These are phyloP conservation scores for Drosophila borborema DNA, from an alignment of 2,888 invertebrate species.

Conservation along the genomic window DNA sequence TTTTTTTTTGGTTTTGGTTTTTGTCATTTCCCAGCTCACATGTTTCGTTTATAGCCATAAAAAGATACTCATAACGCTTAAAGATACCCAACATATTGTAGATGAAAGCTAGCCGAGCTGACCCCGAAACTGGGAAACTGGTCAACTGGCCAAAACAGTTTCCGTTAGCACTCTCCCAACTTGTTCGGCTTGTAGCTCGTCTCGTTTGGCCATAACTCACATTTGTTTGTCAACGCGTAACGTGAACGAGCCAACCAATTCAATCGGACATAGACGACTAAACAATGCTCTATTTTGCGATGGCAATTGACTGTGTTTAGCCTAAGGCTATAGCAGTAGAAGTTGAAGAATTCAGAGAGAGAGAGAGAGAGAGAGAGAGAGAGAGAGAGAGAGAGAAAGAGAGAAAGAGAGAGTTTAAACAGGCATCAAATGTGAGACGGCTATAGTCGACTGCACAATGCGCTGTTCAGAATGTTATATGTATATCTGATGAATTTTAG, in stretches of 20 bases:
- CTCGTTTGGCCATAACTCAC: conserved; percentile 54
- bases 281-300: not conserved
- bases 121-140: conserved; percentile 54
- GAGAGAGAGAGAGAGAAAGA: no score
- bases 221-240: conserved; percentile 5
- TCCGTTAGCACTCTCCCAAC: conserved; percentile 65
- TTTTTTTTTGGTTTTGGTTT: not conserved
- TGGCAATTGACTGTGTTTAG: not conserved
- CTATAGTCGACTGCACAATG: not conserved
- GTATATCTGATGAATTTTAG: no score
- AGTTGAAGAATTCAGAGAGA: not conserved
- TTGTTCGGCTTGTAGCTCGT: conserved; percentile 56
- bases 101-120: conserved; percentile 74
- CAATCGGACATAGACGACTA: not conserved
- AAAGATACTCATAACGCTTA: conserved; percentile 50
- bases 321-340: not conserved
- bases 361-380: no score
- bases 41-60: conserved; percentile 68
- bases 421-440: no score
- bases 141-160: conserved; percentile 57
- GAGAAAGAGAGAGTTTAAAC: no score
- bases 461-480: no score
- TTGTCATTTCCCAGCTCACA: conserved; percentile 50
- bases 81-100: conserved; percentile 46
- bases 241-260: not conserved